Base-by-base conservation (phyloP, 2,113 vertebrate species). In the Callospermophilus lateralis region DNA sequence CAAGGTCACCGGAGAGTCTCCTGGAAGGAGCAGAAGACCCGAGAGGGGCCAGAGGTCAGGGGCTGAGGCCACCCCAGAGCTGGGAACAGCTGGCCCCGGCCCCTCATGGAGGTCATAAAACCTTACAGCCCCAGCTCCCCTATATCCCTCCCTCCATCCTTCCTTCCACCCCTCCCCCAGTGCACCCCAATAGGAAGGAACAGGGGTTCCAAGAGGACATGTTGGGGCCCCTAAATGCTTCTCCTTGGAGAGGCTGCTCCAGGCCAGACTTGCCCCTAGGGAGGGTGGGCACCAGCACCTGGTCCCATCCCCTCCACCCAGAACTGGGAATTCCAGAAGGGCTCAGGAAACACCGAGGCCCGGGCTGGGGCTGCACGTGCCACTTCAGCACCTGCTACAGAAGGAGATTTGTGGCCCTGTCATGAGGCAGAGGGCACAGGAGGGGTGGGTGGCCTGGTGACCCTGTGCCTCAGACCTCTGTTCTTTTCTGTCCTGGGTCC, bases 371-470 rank as follows among this genome's bases (percentile, higher is more conserved):
- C 32, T 16, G 55, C 37, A 58, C 3, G 7, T 0, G 13, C 1
- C 78, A 32, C 13, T 9, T 61, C 28, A 37, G 5, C 7, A 8
- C 12, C n/a, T 20, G 7, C 24, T 32, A 22, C 12, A 34, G 6
- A 67, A 39, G 67, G 6, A 22, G 83, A 48, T 7, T 55, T 8
- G 2, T 53, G 19, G 80, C 65, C 12, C 65, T 13, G n/a, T 37
- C 5, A 45, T 12, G 8, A 48, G 17, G 24, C 37, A 22, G 39
- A 58, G 48, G 67, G 28, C 22, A 0, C 34, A 61, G 51, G 42
- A 15, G 3, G 30, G 6, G 9, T 12, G 42, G 74, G 2, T 4
- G 1, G 3, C 6, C 0, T 42, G 73, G 39, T 8, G 4, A 26
- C 55, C 42, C 42, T 42, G 19, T 58, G 12, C 12, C 48, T 90